Evolutionary conservation across 2,113 vertebrate genomes (phyloP).

Genomic region (Tetrax tetrax): DNA sequence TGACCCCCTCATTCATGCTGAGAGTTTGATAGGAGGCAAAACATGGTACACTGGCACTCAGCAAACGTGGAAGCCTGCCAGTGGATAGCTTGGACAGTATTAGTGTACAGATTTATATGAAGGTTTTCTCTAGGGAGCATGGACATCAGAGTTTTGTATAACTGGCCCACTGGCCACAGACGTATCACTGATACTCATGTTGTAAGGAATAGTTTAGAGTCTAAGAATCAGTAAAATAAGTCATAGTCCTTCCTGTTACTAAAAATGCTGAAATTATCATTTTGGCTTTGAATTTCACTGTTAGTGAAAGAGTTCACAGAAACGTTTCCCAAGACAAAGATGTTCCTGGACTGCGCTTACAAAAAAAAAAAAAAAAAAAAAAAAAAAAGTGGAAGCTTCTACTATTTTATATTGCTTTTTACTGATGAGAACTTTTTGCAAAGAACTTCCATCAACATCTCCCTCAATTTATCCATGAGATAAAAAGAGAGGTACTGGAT

Average conservation of each 20-base stretch:
- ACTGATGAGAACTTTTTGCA: neutral
- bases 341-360: neutral
- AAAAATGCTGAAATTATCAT: neutral
- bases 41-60: neutral
- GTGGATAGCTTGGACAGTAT: neutral
- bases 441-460: neutral
- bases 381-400: neutral
- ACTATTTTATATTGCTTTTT: neutral
- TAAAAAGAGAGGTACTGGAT: neutral
- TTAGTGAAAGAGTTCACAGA: neutral
- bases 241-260: neutral
- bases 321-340: neutral
- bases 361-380: neutral
- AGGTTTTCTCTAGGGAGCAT: neutral
- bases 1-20: neutral
- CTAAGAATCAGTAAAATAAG: neutral
- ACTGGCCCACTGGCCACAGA: neutral
- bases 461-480: neutral
- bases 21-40: neutral
- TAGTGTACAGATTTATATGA: neutral
- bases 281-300: neutral
- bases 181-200: neutral
- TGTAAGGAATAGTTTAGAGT: neutral
- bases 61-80: neutral
- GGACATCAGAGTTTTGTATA: neutral